These are phyloP conservation scores for Microcebus tavaratra DNA, from an alignment of 2,113 vertebrate species.

Conservation along the genomic window DNA sequence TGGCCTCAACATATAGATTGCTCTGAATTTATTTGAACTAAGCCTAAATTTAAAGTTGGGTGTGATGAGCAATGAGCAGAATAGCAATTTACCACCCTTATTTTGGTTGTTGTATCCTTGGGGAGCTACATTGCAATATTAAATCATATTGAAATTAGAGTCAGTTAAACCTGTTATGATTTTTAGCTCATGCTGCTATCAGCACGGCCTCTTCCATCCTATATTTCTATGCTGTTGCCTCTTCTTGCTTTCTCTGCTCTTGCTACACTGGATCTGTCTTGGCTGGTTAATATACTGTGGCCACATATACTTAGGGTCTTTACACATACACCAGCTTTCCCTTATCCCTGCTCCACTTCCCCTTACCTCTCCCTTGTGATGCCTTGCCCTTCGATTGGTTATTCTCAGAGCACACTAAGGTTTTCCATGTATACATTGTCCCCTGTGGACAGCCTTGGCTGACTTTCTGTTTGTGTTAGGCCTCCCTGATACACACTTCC, in stretches of 20 bases:
- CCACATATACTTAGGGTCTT: neutral
- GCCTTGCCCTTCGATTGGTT: neutral
- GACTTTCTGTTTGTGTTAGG: neutral
- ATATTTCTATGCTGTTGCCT: neutral
- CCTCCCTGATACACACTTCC: neutral
- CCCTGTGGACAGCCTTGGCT: neutral
- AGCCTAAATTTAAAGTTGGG: neutral
- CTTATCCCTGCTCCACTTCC: neutral
- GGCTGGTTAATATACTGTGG: neutral
- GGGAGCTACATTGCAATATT: neutral
- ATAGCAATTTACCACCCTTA: neutral
- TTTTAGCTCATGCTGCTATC: neutral
- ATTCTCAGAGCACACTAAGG: neutral
- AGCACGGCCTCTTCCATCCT: neutral
- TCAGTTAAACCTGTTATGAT: neutral
- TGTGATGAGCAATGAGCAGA: neutral
- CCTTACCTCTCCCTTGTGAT: neutral
- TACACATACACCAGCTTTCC: neutral
- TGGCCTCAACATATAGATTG: neutral
- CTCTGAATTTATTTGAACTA: neutral
- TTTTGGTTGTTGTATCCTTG: neutral
- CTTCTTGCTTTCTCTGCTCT: neutral
- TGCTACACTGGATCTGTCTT: neutral
- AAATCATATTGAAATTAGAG: slow-evolving; percentile 13
- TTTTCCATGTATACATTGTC: neutral